Percentiles rank a stretch among this genome's conserved stretches.
Evolutionary conservation across 2,797 vertebrate species (phyloP).

Genomic region (Sebastolobus alascanus): DNA sequence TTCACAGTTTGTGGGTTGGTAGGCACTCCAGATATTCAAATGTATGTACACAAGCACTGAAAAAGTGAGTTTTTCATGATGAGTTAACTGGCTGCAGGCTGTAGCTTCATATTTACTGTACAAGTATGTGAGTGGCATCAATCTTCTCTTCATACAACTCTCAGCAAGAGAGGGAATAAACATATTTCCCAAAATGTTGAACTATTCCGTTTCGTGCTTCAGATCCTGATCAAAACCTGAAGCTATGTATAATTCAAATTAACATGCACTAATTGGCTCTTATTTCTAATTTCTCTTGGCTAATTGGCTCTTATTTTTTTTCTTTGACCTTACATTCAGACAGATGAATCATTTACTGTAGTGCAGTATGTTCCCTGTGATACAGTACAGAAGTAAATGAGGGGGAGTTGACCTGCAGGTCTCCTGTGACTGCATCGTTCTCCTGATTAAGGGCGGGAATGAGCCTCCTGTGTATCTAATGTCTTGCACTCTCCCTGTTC

Average conservation of each 20-base stretch:
- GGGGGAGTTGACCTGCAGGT: conserved; percentile 46
- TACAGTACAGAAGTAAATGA: conserved; percentile 34
- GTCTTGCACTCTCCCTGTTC: conserved; percentile 38
- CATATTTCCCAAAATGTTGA: neutral
- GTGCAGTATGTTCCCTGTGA: neutral
- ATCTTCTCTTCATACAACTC: neutral
- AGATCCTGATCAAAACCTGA: neutral
- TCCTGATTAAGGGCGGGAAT: conserved; percentile 50
- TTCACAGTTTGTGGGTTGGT: no score
- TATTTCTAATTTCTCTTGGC: neutral
- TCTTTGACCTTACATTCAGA: conserved; percentile 35
- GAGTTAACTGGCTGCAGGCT: no score
- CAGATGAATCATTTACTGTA: conserved; percentile 28
- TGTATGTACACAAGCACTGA: no score
- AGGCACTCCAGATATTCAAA: no score
- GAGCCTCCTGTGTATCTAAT: conserved; percentile 29
- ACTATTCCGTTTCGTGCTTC: neutral
- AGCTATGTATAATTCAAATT: neutral
- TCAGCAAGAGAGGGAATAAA: neutral
- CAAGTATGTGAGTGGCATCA: neutral
- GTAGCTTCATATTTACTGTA: neutral
- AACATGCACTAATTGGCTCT: conserved; percentile 22
- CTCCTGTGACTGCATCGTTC: conserved; percentile 35
- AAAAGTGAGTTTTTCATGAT: no score
- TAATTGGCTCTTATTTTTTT: conserved; percentile 5